phyloP scores from a whole-genome alignment of 1,140 invertebrate genomes.

The Sycophaga agraensis region DNA sequence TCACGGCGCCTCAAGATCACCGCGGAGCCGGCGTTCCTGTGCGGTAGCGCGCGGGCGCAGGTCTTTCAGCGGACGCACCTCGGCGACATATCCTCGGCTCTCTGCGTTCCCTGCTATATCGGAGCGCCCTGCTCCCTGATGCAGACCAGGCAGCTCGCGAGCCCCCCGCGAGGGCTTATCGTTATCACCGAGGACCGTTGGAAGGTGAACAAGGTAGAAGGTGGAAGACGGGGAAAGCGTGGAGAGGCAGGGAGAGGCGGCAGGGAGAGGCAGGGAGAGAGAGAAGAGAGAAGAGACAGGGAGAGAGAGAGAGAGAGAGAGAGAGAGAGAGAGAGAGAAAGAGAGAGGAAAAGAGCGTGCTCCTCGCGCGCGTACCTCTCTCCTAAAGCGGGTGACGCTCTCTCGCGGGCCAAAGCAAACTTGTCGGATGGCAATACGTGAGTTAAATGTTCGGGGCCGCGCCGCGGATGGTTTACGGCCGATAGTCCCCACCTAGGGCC shows the following conservation, averaged over 20 bases:
- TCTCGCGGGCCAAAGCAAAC: slow-evolving; percentile 59
- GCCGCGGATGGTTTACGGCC: slow-evolving; percentile 60
- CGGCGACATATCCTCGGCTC: neutral
- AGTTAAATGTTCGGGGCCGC: slow-evolving; percentile 57
- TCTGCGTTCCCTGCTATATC: too few relatives aligned
- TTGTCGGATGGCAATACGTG: slow-evolving; percentile 61
- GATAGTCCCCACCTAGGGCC: slow-evolving; percentile 57
- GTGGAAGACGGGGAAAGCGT: too few relatives aligned
- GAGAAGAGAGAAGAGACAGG: neutral
- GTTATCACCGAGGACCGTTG: slow-evolving; percentile 13
- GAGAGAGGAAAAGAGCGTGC: neutral
- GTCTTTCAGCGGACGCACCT: neutral
- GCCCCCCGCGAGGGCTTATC: neutral
- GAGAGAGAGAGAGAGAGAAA: neutral
- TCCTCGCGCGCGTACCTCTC: slow-evolving; percentile 35
- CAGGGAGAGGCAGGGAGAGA: neutral
- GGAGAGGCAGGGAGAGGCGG: neutral
- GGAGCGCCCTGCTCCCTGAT: neutral
- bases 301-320: neutral
- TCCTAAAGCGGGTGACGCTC: slow-evolving; percentile 52
- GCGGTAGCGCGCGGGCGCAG: neutral
- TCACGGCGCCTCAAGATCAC: neutral
- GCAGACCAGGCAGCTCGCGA: neutral
- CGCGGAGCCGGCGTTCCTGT: neutral
- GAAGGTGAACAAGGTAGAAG: too few relatives aligned